Base-by-base conservation (phyloP, 2,113 vertebrate species). In the Xerus inauris region DNA sequence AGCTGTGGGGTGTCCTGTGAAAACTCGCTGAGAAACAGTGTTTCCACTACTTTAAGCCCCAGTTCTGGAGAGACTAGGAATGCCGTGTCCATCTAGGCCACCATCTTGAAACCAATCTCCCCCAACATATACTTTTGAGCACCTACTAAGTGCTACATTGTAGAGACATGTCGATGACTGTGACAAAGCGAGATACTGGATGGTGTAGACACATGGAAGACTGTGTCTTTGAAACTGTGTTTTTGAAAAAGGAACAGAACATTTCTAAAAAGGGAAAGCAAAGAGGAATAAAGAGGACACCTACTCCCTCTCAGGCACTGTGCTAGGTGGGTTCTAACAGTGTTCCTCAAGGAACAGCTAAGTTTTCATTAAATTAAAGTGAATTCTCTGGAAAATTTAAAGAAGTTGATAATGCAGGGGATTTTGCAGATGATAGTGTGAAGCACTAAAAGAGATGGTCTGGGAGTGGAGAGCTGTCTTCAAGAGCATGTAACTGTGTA, bases 211-310 rank as follows among this genome's bases (percentile, higher is more conserved):
- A 38, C n/a, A 49, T 57, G 65, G 6, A 62, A 9, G 59, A 8
- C 59, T 16, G 5, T 35, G 35, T 10, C 20, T 45, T 82, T 73
- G 65, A 65, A 85, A 71, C 0, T 5, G 45, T 47, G 35, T 20
- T 59, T 81, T 86, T 84, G 22, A 71, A 82, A 72, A 83, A 97
- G 28, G 19, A 57, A 92, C 35, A 54, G 38, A 67, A 93, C 76
- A 16, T 47, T 47, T 92, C 69, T 69, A 32, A 77, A 90, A 65
- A 67, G 45, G 26, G 38, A 64, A 75, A 88, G 26, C 26, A 71
- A 17, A 17, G 28, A 45, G 26, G 11, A 87, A n/a, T 17, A 79
- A 73, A 64, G 88, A 40, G 32, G 38, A n/a, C 2, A 14, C 3
- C 49, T 19, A 0, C 16, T 49, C 26, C 24, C n/a, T 10, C 24